These are phyloP conservation scores for Luffia ferchaultella DNA, from an alignment of 2,888 invertebrate species.

Conservation along the genomic window DNA sequence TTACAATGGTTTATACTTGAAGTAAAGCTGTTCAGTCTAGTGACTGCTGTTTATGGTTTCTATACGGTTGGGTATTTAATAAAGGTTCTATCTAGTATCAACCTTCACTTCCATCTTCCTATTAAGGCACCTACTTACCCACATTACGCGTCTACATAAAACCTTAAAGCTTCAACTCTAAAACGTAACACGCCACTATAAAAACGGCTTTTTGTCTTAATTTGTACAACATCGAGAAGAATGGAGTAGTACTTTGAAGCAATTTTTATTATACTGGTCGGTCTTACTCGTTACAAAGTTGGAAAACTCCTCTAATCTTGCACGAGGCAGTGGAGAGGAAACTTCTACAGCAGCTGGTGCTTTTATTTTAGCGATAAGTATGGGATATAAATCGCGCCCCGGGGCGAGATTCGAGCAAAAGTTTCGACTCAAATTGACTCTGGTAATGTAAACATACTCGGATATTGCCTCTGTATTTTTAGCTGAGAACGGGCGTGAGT, in stretches of 20 bases:
- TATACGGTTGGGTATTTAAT: too few relatives aligned
- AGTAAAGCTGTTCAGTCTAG: too few relatives aligned
- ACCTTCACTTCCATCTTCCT: too few relatives aligned
- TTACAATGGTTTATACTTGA: too few relatives aligned
- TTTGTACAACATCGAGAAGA: background rate
- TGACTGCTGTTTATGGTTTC: too few relatives aligned
- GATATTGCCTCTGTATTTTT: slow-evolving; percentile 12
- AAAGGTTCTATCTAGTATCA: too few relatives aligned
- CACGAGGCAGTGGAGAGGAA: background rate
- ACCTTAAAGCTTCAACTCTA: background rate
- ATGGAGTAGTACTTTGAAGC: background rate
- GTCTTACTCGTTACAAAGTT: background rate
- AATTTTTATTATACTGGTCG: background rate
- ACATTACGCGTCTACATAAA: too few relatives aligned
- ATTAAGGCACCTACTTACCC: too few relatives aligned
- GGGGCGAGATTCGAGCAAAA: slow-evolving; percentile 1
- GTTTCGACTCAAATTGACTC: slow-evolving; percentile 12
- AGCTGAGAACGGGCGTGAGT: too few relatives aligned
- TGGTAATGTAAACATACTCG: slow-evolving; percentile 20
- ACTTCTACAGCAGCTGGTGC: background rate
- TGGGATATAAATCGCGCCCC: slow-evolving; percentile 5
- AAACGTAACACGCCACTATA: background rate
- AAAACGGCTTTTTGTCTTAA: slow-evolving; percentile 1
- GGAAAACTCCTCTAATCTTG: background rate
- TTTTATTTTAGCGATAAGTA: slow-evolving; percentile 4